A percentile compares a stretch with the other conserved stretches of the same genome.
Conservation (phyloP, 1,140 invertebrate genomes). For the Ceratitis capitata region DNA sequence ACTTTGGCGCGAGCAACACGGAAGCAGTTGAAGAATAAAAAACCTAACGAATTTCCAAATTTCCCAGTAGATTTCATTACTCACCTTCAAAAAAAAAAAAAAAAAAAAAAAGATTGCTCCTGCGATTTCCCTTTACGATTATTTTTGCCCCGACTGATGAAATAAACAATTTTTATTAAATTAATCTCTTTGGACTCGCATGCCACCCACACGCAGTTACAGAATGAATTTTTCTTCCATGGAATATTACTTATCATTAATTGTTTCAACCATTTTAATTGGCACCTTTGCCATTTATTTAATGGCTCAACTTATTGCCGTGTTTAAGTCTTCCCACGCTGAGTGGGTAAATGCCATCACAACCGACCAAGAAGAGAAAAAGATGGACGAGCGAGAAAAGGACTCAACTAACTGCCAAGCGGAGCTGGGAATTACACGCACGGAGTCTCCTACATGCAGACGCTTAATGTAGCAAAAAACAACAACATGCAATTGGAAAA, state of each 20-base stretch:
- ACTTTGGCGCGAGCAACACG: too few species aligned
- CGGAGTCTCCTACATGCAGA: not conserved
- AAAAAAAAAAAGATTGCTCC: too few species aligned
- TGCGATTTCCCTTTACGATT: too few species aligned
- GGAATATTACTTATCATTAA: conserved; percentile 7
- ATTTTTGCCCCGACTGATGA: too few species aligned
- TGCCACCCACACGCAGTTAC: not conserved
- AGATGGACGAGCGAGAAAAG: not conserved
- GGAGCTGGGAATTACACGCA: conserved; percentile 18
- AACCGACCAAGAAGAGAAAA: not conserved
- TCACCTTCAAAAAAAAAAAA: too few species aligned
- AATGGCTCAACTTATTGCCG: conserved; percentile 17
- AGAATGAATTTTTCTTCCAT: conserved; percentile 3
- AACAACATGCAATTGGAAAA: not conserved
- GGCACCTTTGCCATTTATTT: conserved; percentile 25
- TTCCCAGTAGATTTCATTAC: too few species aligned
- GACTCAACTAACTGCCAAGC: not conserved
- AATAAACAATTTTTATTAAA: not conserved
- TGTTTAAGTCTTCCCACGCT: conserved; percentile 11
- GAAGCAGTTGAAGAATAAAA: too few species aligned
- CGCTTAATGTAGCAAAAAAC: not conserved
- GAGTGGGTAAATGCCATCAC: not conserved
- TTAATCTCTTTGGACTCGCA: not conserved
- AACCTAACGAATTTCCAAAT: too few species aligned
- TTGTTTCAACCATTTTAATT: conserved; percentile 5